Evolutionary conservation across 2,797 vertebrate genomes (phyloP).

Genomic region (Clarias platycephalus): DNA sequence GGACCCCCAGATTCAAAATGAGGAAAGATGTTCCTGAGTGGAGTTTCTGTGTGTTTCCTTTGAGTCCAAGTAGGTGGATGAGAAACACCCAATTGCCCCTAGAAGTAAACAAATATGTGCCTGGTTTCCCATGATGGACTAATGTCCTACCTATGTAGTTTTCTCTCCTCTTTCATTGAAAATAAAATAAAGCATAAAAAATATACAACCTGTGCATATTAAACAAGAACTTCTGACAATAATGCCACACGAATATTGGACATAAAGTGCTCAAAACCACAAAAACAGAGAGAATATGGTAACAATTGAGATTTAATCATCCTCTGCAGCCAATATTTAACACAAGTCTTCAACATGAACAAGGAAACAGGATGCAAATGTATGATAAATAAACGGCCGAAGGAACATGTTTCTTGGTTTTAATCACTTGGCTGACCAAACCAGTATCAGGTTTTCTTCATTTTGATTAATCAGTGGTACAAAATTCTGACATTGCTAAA

Average conservation of each 20-base stretch:
- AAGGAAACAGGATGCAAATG: slow-evolving; percentile 40
- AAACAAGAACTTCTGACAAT: neutral
- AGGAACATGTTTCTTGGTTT: slow-evolving; percentile 26
- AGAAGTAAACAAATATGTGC: neutral
- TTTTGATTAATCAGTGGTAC: slow-evolving; percentile 19
- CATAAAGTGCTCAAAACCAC: slow-evolving; percentile 8
- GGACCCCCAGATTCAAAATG: neutral
- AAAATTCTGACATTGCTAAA: slow-evolving; percentile 22
- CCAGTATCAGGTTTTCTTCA: slow-evolving; percentile 39
- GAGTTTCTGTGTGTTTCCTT: neutral
- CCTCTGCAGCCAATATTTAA: slow-evolving; percentile 3
- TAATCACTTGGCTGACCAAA: slow-evolving; percentile 31
- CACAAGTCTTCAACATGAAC: slow-evolving; percentile 16
- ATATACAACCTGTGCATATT: neutral
- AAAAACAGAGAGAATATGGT: slow-evolving; percentile 18
- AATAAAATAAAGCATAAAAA: neutral
- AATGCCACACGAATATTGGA: neutral
- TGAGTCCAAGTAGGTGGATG: neutral
- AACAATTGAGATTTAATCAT: slow-evolving; percentile 6
- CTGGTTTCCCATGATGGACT: neutral
- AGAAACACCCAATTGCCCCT: neutral
- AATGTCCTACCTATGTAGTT: neutral
- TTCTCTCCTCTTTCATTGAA: neutral
- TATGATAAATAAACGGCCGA: slow-evolving; percentile 29
- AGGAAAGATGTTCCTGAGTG: neutral